Conservation (phyloP, 2,888 invertebrate species). For the Petrolisthes cinctipes region DNA sequence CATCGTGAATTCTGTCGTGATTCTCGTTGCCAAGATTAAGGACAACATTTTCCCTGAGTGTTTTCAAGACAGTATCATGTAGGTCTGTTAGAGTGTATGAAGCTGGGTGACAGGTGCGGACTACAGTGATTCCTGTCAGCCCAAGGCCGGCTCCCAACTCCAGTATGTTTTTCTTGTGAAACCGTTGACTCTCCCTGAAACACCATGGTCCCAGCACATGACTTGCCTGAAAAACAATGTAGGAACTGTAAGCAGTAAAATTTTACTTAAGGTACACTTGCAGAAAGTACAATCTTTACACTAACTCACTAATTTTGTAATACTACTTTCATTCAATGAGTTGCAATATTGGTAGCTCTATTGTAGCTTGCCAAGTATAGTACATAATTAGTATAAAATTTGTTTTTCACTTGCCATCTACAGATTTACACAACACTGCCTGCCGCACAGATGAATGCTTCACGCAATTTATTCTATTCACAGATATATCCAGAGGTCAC, state of each 20-base stretch:
- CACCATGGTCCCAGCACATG: constrained; percentile 51
- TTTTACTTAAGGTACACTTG: not conserved
- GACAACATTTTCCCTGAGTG: constrained; percentile 39
- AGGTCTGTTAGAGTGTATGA: constrained; percentile 53
- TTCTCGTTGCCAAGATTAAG: constrained; percentile 20
- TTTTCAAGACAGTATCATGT: constrained; percentile 41
- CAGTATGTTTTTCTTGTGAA: constrained; percentile 35
- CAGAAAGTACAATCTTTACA: too few species aligned
- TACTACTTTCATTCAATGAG: too few species aligned
- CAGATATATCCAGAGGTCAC: too few species aligned
- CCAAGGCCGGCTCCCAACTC: constrained; percentile 59
- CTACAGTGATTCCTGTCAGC: constrained; percentile 44
- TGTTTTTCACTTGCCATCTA: too few species aligned
- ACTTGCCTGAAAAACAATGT: constrained; percentile 44
- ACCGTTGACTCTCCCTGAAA: constrained; percentile 12
- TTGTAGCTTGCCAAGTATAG: too few species aligned
- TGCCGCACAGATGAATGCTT: too few species aligned
- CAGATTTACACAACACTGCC: too few species aligned
- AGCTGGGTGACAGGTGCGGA: constrained; percentile 31
- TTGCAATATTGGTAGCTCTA: too few species aligned
- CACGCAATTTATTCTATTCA: too few species aligned
- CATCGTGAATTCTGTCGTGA: not conserved
- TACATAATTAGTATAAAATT: too few species aligned
- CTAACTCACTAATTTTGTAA: too few species aligned
- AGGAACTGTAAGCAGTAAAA: not conserved